Base-by-base conservation (phyloP, 2,797 vertebrate genomes). In the Gorsachius magnificus region DNA sequence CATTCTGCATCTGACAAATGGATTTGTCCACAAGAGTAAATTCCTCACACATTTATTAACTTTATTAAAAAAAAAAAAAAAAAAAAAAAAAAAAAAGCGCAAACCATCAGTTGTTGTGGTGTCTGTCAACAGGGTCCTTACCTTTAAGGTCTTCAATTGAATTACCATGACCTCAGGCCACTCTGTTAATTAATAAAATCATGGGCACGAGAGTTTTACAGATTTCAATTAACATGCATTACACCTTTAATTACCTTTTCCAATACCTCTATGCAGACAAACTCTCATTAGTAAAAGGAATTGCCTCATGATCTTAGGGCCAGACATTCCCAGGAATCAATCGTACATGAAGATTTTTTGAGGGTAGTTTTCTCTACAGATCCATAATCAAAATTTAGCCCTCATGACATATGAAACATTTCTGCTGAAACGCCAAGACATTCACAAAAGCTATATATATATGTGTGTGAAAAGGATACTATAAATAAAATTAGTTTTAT, bases 171-270 rank as follows among this genome's bases (percentile, higher is more conserved):
- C 88, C 87, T 92, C 64, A 74, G 71, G 89, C 64, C 56, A 87
- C 50, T 68, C 28, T 10, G 50, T 58, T 74, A 65, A 84, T 87
- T 58, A 75, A 80, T 90, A 89, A 89, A 87, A 58, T 61, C 63
- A 58, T 0, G 5, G 66, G 83, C 74, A 94, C 3, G 5, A 88
- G 50, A 26, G 33, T 63, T 90, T 87, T 95, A 38, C 31, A 74
- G 53, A 53, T 74, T 91, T 80, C 71, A 93, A 95, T 94, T 92
- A 94, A 25, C 0, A 0, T 54, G 63, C 21, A 41, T 72, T 75
- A 84, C 68, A 70, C 81, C 70, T 96, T 89, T 89, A 91, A 93
- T 89, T 93, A 87, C 48, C 12, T 85, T 80, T 85, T 57, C 64
- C 64, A 89, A 66, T 89, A 90, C 58, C 60, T 77, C 65, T 45